Conservation (phyloP, 92 coral and sea anemone genomes). For the Parazoanthus swiftii region DNA sequence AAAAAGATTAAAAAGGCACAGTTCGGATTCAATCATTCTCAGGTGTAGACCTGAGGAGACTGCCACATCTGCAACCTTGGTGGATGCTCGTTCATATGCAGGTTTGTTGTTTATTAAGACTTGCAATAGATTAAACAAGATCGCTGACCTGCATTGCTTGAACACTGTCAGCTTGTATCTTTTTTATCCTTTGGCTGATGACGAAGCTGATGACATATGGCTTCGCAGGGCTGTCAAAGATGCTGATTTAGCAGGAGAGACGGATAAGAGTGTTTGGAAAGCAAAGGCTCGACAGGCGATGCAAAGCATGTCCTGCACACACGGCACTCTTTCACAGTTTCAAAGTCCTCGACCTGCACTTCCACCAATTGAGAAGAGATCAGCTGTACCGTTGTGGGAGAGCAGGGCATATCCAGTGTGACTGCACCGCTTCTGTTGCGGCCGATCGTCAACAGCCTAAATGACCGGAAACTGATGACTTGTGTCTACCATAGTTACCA, state of each 20-base stretch:
- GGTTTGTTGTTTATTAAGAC: slow-evolving; percentile 34
- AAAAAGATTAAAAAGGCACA: too few relatives aligned
- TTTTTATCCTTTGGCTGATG: slow-evolving; percentile 23
- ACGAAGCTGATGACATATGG: slow-evolving; percentile 33
- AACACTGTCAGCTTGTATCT: slow-evolving; percentile 39
- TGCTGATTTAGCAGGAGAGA: slow-evolving; percentile 29
- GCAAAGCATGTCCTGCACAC: neutral
- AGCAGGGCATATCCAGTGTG: slow-evolving; percentile 16
- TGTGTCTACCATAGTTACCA: slow-evolving; percentile 42
- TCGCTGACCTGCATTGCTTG: slow-evolving; percentile 31
- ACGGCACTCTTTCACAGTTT: neutral
- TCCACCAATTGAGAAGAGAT: slow-evolving; percentile 27
- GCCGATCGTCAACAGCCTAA: neutral
- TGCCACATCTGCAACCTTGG: slow-evolving; percentile 1
- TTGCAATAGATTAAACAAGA: slow-evolving; percentile 29
- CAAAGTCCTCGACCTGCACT: neutral
- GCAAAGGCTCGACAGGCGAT: slow-evolving; percentile 8
- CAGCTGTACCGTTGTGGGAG: slow-evolving; percentile 14
- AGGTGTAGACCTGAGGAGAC: neutral
- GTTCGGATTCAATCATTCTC: neutral
- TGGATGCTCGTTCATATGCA: slow-evolving; percentile 13
- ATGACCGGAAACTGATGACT: neutral
- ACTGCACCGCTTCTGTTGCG: neutral
- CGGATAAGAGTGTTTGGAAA: neutral
- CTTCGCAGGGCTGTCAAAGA: slow-evolving; percentile 41